These are phyloP conservation scores for Carollia perspicillata DNA, from an alignment of 2,113 vertebrate species.

Conservation along the genomic window DNA sequence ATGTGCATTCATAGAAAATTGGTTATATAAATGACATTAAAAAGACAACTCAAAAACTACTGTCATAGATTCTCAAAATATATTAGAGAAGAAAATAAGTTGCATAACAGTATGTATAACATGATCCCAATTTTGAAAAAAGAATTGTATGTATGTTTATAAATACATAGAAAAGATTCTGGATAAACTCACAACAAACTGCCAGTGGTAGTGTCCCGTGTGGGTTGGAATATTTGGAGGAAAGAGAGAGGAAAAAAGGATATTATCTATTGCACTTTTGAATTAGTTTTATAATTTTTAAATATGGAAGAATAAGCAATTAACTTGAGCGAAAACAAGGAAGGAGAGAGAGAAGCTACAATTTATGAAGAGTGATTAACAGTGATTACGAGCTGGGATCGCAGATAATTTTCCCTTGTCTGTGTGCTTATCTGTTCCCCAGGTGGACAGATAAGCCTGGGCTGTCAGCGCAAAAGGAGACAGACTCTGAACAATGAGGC, in stretches of 20 bases:
- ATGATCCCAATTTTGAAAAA: not conserved
- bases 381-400: not conserved
- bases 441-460: not conserved
- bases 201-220: not conserved
- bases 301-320: not conserved
- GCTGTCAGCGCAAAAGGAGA: not conserved
- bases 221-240: not conserved
- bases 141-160: not conserved
- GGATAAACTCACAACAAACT: not conserved
- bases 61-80: not conserved
- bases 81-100: not conserved
- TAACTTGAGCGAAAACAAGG: not conserved
- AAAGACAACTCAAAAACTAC: not conserved
- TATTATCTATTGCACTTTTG: not conserved
- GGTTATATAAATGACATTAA: not conserved
- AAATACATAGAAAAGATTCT: not conserved
- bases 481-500: not conserved
- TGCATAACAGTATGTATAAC: not conserved
- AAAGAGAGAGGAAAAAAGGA: not conserved
- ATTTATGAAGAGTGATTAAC: not conserved
- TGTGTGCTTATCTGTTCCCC: not conserved
- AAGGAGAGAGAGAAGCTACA: not conserved
- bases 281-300: not conserved
- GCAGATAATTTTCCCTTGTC: not conserved
- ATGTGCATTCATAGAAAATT: not conserved